Evolutionary conservation across 2,888 invertebrate genomes (phyloP).

Genomic region (Cephalotes varians): DNA sequence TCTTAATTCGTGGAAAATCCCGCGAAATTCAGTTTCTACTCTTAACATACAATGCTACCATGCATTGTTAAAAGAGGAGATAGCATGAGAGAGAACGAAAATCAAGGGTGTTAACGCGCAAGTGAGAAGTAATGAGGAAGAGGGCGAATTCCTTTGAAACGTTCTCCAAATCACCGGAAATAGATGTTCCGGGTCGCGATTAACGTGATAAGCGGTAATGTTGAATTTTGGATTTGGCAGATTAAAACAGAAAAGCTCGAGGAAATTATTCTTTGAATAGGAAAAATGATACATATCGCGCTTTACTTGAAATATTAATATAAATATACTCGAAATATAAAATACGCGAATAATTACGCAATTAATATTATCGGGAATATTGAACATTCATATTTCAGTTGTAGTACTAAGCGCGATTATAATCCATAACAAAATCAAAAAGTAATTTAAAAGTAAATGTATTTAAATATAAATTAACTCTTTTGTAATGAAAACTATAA

Average conservation of each 20-base stretch:
- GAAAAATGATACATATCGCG: neutral
- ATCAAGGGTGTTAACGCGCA: constrained; percentile 6
- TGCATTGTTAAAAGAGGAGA: constrained; percentile 16
- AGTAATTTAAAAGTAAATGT: neutral
- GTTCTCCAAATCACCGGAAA: constrained; percentile 76
- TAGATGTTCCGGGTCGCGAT: constrained; percentile 73
- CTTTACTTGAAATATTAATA: constrained; percentile 15
- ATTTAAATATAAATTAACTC: neutral
- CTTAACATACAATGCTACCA: neutral
- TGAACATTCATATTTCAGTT: neutral
- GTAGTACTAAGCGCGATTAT: neutral
- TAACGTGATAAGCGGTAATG: constrained; percentile 68
- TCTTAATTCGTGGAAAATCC: constrained; percentile 70
- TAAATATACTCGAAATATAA: neutral
- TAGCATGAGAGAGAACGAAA: neutral
- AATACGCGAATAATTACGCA: neutral
- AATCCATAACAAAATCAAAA: neutral
- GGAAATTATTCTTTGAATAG: neutral
- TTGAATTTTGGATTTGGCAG: neutral
- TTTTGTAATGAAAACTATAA: neutral
- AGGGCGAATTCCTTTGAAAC: constrained; percentile 51
- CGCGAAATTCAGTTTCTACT: constrained; percentile 60
- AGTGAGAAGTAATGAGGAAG: constrained; percentile 26
- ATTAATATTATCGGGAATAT: constrained; percentile 4
- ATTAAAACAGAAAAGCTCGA: neutral